Base-by-base conservation (phyloP, 1,140 invertebrate species). In the Drosophila micromelanica region DNA sequence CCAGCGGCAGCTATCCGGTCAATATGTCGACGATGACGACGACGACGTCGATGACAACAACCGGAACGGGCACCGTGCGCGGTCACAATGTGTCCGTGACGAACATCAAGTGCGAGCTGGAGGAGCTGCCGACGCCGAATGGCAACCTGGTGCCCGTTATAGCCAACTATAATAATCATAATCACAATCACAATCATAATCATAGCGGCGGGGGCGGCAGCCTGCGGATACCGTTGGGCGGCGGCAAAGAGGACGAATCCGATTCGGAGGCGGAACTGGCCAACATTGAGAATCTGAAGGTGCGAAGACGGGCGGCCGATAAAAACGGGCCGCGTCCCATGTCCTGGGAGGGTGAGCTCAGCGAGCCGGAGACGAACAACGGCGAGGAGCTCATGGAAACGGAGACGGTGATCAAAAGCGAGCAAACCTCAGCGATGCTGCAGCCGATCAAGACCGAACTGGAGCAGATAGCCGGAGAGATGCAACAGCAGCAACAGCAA, bases 331-430 rank as follows among this genome's bases (percentile, higher is more conserved):
- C 93, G 5, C 79, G 97, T 38, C 97, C 97, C 12, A 98, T 98
- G 97, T 97, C 96, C 2, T 97, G 97, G 97, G 97, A 98, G 91
- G 97, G 97, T 12, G 97, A 97, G 92, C 93, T 98, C 0, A 97
- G 96, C 1, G 97, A 98, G 80, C 80, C 94, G 91, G 90, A 91
- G 49, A 81, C 73, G 32, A 77, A 82, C 5, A 56, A 65, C 35
- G 11, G 49, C 27, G 90, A 95, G 93, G 93, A 92, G 42, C 68
- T 90, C 4, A 92, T 92, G 91, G 91, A 92, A 17, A 91, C 90
- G n/a, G 91, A 92, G 63, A 80, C 71, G 20, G 73, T 91, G 8
- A 87, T 91, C 42, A 91, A 91, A 30, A 90, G 78, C 15, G 90
- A 91, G 59, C 38, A 20, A 63, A 70, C 5, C 48, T 61, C 13